These are phyloP conservation scores for Ornithorhynchus anatinus DNA, from an alignment of 2,113 vertebrate genomes.

Conservation along the genomic window DNA sequence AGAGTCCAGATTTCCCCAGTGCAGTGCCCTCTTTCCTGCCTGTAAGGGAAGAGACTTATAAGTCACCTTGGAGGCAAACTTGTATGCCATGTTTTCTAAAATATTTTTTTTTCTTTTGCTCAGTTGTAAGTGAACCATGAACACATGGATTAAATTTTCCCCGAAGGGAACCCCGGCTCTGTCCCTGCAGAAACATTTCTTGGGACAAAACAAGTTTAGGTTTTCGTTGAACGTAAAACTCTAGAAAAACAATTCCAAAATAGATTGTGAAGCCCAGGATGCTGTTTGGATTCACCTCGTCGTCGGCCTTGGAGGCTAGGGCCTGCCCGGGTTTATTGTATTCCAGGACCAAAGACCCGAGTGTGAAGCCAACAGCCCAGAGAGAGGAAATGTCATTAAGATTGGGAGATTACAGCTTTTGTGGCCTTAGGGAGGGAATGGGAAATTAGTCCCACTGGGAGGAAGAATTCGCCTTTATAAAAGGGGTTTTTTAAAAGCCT, in stretches of 20 bases:
- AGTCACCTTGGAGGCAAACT: conserved; percentile 4
- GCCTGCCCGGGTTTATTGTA: neutral
- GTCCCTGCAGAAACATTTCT: neutral
- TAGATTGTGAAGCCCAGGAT: neutral
- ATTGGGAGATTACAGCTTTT: neutral
- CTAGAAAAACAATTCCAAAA: neutral
- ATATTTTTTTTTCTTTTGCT: neutral
- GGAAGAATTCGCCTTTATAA: neutral
- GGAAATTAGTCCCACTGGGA: neutral
- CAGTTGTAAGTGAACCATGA: neutral
- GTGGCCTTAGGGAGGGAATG: neutral
- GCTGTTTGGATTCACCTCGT: neutral
- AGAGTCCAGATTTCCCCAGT: too few relatives aligned
- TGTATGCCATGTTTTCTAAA: neutral
- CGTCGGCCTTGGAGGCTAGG: neutral
- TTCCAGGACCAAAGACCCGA: neutral
- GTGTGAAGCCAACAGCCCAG: neutral
- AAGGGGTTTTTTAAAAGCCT: too few relatives aligned
- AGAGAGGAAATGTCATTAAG: neutral
- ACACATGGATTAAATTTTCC: neutral
- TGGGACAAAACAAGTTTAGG: neutral
- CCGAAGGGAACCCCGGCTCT: neutral
- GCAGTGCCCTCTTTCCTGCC: too few relatives aligned
- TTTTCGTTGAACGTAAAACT: neutral
- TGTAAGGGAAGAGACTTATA: neutral